phyloP scores from a whole-genome alignment of 2,797 vertebrate species.

The Hydrophis major region DNA sequence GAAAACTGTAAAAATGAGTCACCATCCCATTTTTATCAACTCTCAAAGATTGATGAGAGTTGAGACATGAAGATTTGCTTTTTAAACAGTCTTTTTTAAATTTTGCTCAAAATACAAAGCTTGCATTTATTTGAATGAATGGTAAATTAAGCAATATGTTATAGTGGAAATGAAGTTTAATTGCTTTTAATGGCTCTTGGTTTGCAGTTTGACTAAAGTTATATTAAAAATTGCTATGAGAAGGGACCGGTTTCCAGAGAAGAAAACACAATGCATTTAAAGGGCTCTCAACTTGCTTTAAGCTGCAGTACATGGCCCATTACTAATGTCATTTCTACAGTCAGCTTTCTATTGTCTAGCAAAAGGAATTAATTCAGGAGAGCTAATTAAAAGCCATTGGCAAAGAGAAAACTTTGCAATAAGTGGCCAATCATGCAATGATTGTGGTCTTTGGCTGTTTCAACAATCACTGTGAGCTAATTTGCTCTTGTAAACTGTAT shows the following conservation, averaged over 20 bases:
- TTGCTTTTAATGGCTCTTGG: conserved; percentile 23
- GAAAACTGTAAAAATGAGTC: conserved; percentile 74
- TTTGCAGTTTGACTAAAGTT: conserved; percentile 20
- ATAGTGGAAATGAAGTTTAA: conserved; percentile 35
- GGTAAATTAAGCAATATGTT: conserved; percentile 22
- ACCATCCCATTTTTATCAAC: conserved; percentile 73
- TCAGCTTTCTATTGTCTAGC: conserved; percentile 51
- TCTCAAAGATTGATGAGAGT: conserved; percentile 75
- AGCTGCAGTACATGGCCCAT: conserved; percentile 58
- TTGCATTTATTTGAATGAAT: conserved; percentile 27
- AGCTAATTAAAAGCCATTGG: conserved; percentile 54
- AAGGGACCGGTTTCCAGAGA: conserved; percentile 28
- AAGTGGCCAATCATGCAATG: conserved; percentile 36
- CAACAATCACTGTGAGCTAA: conserved; percentile 48
- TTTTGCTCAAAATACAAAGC: conserved; percentile 36
- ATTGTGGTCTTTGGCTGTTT: conserved; percentile 47
- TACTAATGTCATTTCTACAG: conserved; percentile 61
- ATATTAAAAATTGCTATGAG: conserved; percentile 49
- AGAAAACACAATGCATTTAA: conserved; percentile 51
- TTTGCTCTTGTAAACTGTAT: conserved; percentile 43
- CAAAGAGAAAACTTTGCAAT: conserved; percentile 54
- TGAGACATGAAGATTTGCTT: conserved; percentile 63
- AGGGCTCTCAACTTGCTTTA: conserved; percentile 55
- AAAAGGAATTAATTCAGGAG: conserved; percentile 61
- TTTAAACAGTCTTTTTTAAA: conserved; percentile 55